These are phyloP conservation scores for Trichosurus vulpecula DNA, from an alignment of 2,797 vertebrate genomes.

Conservation along the genomic window DNA sequence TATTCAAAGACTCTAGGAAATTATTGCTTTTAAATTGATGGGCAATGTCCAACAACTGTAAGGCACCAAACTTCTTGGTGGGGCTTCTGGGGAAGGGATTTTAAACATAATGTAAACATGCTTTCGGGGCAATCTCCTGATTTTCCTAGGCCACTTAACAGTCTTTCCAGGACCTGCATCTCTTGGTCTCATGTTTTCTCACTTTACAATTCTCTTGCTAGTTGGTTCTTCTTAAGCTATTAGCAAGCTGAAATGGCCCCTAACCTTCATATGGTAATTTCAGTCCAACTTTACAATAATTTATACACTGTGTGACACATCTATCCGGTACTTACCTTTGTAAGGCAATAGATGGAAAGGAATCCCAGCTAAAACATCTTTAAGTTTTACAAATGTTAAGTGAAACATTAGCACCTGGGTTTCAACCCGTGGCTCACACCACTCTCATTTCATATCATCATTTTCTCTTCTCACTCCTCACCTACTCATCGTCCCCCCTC, in stretches of 20 bases:
- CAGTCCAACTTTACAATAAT: slow-evolving; percentile 63
- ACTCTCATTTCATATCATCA: not conserved
- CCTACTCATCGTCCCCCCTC: not conserved
- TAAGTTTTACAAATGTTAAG: slow-evolving; percentile 35
- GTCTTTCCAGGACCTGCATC: slow-evolving; percentile 7
- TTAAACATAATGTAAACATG: slow-evolving; percentile 19
- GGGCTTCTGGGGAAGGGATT: not conserved
- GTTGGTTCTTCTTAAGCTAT: slow-evolving; percentile 51
- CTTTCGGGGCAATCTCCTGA: not conserved
- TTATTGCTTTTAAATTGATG: not conserved
- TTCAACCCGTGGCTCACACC: not conserved
- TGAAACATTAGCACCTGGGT: slow-evolving; percentile 16
- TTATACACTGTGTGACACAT: slow-evolving; percentile 64
- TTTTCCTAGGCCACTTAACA: slow-evolving; percentile 17
- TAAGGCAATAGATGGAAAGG: slow-evolving; percentile 61
- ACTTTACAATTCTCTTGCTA: slow-evolving; percentile 8
- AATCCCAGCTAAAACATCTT: slow-evolving; percentile 53
- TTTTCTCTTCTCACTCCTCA: not conserved
- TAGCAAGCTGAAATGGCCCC: slow-evolving; percentile 40
- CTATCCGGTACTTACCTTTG: slow-evolving; percentile 53
- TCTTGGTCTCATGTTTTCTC: not conserved
- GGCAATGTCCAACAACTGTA: not conserved
- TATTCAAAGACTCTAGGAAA: not conserved
- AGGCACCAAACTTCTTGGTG: not conserved
- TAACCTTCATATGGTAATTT: slow-evolving; percentile 61